Base-by-base conservation (phyloP, 1,140 invertebrate genomes). In the Glossosoma conforme region DNA sequence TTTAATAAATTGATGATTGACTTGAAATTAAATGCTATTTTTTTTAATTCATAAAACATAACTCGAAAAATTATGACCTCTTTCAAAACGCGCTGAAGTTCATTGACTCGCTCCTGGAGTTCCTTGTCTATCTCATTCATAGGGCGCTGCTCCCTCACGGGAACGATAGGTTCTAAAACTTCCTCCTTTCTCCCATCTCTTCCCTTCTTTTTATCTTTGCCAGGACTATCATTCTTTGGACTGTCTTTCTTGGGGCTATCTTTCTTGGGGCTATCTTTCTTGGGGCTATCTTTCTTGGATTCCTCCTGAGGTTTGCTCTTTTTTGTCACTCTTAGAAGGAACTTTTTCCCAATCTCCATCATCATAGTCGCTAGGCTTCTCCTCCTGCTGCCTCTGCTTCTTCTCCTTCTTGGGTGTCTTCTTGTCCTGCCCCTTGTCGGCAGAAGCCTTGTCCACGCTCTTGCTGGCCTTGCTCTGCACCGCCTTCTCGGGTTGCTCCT, bases 331-430 rank as follows among this genome's bases (percentile, higher is more conserved):
- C 60, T 76, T 79, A 3, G 81, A 82, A 40, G 80, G 80, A 9
- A 84, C 84, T 61, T 81, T 83, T 62, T 86, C 80, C 85, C 85
- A 86, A 28, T 82, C 75, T 66, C 82, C 84, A 54, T 86, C 84
- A 66, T 87, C 84, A 69, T 78, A 85, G 59, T 86, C 84, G 30
- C 79, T 75, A 8, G 84, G 83, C 62, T 86, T 87, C 58, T 83
- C 81, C 28, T 72, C 59, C 15, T 75, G 61, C 56, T 79, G 78
- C 54, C 76, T 77, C 14, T 70, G 53, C 51, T 76, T 77, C 43
- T 78, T 79, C 57, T 77, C 76, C 40, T 76, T 71, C 25, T 76
- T 78, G 17, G 60, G 62, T 51, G 64, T 58, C 44, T 72, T 71
- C 22, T 57, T 59, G 53, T 67, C 67, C 3, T 33, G 76, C 76